Conservation (phyloP, 2,113 vertebrate genomes). For the Cercocebus atys region DNA sequence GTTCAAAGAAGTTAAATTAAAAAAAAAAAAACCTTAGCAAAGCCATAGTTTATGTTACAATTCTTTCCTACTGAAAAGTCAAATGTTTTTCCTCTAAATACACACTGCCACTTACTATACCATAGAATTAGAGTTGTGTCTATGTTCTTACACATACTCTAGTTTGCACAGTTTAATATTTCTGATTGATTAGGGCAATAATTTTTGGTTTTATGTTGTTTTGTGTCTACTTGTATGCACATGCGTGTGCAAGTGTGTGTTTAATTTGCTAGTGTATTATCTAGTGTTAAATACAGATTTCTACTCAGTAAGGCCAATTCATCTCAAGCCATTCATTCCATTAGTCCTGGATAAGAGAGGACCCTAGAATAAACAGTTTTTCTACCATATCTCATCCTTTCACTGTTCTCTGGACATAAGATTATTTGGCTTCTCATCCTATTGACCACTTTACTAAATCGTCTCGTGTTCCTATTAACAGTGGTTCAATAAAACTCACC, state of each 20-base stretch:
- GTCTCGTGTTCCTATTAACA: neutral
- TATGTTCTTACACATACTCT: neutral
- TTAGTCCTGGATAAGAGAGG: neutral
- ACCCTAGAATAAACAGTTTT: neutral
- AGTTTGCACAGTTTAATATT: neutral
- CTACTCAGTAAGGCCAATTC: neutral
- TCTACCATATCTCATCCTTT: neutral
- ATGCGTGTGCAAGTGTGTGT: neutral
- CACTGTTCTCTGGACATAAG: neutral
- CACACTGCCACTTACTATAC: neutral
- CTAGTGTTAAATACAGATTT: neutral
- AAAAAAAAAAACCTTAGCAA: neutral
- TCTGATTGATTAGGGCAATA: neutral
- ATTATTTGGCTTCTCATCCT: slow-evolving; percentile 20
- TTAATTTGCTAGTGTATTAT: neutral
- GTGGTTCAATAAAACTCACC: neutral
- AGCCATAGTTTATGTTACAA: neutral
- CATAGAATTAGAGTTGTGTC: neutral
- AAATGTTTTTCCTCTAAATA: neutral
- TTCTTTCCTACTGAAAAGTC: neutral
- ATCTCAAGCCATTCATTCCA: neutral
- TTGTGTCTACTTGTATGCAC: neutral
- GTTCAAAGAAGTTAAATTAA: neutral
- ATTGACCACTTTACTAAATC: neutral
- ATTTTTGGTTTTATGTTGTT: neutral